These are phyloP conservation scores for Drosophila triauraria DNA, from an alignment of 1,140 invertebrate species.

Conservation along the genomic window DNA sequence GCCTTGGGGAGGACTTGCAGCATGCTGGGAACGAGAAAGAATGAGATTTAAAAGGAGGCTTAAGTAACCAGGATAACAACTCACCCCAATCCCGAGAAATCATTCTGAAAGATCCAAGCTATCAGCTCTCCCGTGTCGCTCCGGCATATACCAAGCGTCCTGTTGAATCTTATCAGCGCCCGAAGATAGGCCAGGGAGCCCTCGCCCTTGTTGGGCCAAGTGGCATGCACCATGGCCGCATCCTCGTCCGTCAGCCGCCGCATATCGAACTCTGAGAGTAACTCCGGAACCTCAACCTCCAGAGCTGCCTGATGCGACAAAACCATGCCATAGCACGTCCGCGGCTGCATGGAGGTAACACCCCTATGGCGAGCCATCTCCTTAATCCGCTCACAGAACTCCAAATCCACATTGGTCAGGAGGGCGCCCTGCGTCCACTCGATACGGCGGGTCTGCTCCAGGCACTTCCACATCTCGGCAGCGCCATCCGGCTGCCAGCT, in stretches of 20 bases:
- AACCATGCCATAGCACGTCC: slow-evolving; percentile 63
- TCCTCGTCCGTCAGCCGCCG: slow-evolving; percentile 47
- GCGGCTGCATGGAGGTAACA: slow-evolving; percentile 42
- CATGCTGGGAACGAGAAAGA: slow-evolving; percentile 50
- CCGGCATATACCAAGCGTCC: slow-evolving; percentile 59
- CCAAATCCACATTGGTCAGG: slow-evolving; percentile 67
- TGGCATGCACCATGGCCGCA: slow-evolving; percentile 55
- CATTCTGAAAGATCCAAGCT: slow-evolving; percentile 80
- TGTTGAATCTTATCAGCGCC: slow-evolving; percentile 61
- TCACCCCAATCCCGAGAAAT: slow-evolving; percentile 72
- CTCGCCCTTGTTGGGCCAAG: slow-evolving; percentile 76
- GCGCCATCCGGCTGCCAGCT: slow-evolving; percentile 59
- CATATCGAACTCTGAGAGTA: slow-evolving; percentile 64
- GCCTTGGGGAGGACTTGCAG: slow-evolving; percentile 66
- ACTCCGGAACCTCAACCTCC: slow-evolving; percentile 34
- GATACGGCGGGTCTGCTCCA: slow-evolving; percentile 64
- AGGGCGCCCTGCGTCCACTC: slow-evolving; percentile 69
- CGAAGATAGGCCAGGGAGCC: slow-evolving; percentile 68
- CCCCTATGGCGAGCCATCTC: slow-evolving; percentile 39
- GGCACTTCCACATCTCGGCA: slow-evolving; percentile 61
- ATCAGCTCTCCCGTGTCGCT: slow-evolving; percentile 61
- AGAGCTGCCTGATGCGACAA: slow-evolving; percentile 37
- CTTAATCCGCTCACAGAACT: slow-evolving; percentile 51
- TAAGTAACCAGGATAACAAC: not conserved
- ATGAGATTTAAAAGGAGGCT: no score